Conservation (phyloP, 1,140 invertebrate genomes). For the Tribolium castaneum region DNA sequence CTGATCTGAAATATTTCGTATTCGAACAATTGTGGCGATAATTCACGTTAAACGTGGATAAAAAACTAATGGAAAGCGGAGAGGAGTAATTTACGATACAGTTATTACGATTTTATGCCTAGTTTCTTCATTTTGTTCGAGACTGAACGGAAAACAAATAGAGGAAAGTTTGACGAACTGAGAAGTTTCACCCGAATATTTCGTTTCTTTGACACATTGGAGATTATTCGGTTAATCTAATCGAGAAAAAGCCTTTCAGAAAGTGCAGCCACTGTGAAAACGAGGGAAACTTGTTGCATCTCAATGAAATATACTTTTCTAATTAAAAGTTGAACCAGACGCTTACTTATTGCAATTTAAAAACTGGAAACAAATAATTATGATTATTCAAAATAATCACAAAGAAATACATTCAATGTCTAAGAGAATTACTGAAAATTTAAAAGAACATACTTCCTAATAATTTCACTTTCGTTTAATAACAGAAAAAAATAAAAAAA, state of each 20-base stretch:
- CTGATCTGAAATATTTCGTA: background rate
- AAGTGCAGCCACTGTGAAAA: background rate
- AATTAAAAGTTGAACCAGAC: background rate
- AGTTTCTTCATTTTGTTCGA: conserved; percentile 14
- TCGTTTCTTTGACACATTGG: background rate
- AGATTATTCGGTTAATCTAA: background rate
- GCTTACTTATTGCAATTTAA: too few relatives aligned
- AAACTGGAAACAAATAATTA: too few relatives aligned
- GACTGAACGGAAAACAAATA: background rate
- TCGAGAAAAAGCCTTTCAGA: background rate
- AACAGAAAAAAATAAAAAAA: too few relatives aligned
- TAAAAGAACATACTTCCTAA: too few relatives aligned
- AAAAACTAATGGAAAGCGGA: conserved; percentile 20
- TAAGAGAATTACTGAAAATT: too few relatives aligned
- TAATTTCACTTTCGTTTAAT: too few relatives aligned
- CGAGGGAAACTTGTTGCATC: background rate
- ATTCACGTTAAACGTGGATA: conserved; percentile 19
- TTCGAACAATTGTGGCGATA: conserved; percentile 11
- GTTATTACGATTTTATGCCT: conserved; percentile 26
- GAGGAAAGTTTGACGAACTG: background rate
- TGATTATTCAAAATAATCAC: too few relatives aligned
- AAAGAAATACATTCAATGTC: too few relatives aligned
- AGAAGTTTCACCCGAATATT: background rate
- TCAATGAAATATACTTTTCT: background rate
- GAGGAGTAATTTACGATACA: conserved; percentile 17